Conservation (phyloP, 2,888 invertebrate genomes). For the Lumbricus terrestris region DNA sequence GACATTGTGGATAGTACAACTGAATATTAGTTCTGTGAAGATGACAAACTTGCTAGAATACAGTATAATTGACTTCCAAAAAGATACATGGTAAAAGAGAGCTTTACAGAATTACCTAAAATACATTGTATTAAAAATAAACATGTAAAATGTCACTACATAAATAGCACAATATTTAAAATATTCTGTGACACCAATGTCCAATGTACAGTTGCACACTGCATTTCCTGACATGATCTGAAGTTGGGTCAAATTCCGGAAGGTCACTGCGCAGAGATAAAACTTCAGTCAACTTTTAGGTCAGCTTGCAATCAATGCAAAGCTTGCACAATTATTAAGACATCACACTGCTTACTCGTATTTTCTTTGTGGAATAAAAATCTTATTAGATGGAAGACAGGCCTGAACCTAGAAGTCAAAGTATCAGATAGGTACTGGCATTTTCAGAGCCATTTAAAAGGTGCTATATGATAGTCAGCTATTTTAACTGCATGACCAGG, state of each 20-base stretch:
- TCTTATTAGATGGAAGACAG: not conserved
- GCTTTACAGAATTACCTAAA: not conserved
- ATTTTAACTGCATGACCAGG: too few species aligned
- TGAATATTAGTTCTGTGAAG: too few species aligned
- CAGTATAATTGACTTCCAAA: not conserved
- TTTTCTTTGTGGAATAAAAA: not conserved
- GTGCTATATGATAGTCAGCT: too few species aligned
- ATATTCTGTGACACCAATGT: not conserved
- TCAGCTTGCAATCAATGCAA: not conserved
- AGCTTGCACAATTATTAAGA: not conserved
- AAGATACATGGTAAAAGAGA: not conserved
- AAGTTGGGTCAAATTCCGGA: not conserved
- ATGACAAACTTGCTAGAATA: not conserved
- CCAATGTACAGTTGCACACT: too few species aligned
- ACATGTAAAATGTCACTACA: too few species aligned
- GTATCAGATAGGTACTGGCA: too few species aligned
- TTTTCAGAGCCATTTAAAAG: too few species aligned
- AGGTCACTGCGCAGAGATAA: not conserved
- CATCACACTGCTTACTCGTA: not conserved
- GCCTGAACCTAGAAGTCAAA: too few species aligned
- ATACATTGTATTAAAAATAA: not conserved
- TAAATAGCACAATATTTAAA: not conserved
- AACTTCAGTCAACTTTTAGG: not conserved
- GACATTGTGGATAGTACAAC: not conserved
- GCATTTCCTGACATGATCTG: too few species aligned